phyloP scores from a whole-genome alignment of 2,797 vertebrate genomes.

The Ara ararauna region DNA sequence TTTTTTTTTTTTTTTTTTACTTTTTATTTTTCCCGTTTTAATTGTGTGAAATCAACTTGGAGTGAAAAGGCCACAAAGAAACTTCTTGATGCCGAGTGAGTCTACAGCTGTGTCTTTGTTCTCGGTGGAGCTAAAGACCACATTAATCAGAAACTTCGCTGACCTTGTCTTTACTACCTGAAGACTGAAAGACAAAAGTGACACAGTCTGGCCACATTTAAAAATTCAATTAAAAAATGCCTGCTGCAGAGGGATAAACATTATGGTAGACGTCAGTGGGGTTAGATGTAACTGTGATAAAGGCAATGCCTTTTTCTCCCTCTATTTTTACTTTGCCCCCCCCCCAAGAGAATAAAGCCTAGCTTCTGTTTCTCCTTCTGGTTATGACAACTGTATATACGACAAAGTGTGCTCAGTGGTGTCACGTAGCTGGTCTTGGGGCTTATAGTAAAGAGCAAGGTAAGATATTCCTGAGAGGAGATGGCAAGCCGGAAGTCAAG shows the following conservation, averaged over 20 bases:
- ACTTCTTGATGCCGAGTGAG: slow-evolving; percentile 41
- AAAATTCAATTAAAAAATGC: slow-evolving; percentile 68
- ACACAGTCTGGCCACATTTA: slow-evolving; percentile 45
- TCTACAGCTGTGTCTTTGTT: slow-evolving; percentile 57
- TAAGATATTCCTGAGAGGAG: background rate
- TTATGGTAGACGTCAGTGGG: slow-evolving; percentile 1
- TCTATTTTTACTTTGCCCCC: background rate
- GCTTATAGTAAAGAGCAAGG: background rate
- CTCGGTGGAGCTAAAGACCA: slow-evolving; percentile 42
- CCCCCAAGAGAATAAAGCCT: background rate
- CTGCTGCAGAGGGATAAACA: slow-evolving; percentile 54
- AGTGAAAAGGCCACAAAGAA: slow-evolving; percentile 64
- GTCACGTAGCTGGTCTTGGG: background rate
- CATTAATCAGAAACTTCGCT: slow-evolving; percentile 66
- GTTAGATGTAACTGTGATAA: slow-evolving; percentile 2
- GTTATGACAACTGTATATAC: background rate
- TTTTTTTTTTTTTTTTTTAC: background rate
- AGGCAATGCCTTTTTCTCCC: background rate
- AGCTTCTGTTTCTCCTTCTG: background rate
- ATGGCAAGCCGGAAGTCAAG: background rate
- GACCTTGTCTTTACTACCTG: slow-evolving; percentile 68
- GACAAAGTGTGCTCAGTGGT: background rate
- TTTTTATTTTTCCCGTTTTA: slow-evolving; percentile 47
- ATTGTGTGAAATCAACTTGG: slow-evolving; percentile 58
- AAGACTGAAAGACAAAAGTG: slow-evolving; percentile 64